These are phyloP conservation scores for Nothobranchius kuhntae DNA, from an alignment of 2,113 vertebrate species.

Conservation along the genomic window DNA sequence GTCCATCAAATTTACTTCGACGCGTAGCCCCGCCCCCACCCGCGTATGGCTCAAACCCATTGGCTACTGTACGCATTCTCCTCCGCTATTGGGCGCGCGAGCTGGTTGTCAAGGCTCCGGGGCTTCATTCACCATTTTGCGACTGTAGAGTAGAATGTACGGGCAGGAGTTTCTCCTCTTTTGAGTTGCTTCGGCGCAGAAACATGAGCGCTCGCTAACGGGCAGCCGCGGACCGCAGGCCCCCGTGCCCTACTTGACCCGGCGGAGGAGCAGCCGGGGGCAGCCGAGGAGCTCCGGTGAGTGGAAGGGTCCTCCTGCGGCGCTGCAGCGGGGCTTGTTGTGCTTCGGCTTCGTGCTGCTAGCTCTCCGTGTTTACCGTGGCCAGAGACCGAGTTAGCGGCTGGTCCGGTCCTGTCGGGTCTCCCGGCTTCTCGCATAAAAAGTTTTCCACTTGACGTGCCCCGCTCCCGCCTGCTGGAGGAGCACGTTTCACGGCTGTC, in stretches of 20 bases:
- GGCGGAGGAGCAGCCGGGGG: constrained; percentile 35
- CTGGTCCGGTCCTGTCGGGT: not conserved
- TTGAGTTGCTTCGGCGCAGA: constrained; percentile 77
- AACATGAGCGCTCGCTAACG: constrained; percentile 64
- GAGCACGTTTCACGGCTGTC: no score
- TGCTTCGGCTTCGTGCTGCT: constrained; percentile 48
- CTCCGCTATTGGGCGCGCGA: constrained; percentile 78
- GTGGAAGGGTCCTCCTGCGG: constrained; percentile 76
- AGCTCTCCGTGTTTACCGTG: constrained; percentile 57
- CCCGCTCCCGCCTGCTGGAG: no score
- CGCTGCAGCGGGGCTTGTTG: constrained; percentile 70
- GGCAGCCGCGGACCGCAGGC: constrained; percentile 61
- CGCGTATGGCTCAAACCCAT: constrained; percentile 52
- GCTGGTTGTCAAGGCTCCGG: constrained; percentile 87
- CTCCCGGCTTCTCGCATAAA: constrained; percentile 53
- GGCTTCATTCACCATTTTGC: constrained; percentile 99
- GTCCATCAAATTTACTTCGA: constrained; percentile 67
- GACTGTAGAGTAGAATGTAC: constrained; percentile 90
- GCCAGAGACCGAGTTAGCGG: constrained; percentile 40
- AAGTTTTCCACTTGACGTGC: constrained; percentile 75
- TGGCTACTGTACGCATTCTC: constrained; percentile 79
- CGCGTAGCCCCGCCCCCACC: constrained; percentile 44
- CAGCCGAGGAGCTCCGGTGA: constrained; percentile 67
- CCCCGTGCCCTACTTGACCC: constrained; percentile 59
- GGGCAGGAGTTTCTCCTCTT: constrained; percentile 79